A percentile compares a stretch with the other conserved stretches of the same genome.
phyloP scores from a whole-genome alignment of 2,797 vertebrate species.

The Ceyx erithaca region DNA sequence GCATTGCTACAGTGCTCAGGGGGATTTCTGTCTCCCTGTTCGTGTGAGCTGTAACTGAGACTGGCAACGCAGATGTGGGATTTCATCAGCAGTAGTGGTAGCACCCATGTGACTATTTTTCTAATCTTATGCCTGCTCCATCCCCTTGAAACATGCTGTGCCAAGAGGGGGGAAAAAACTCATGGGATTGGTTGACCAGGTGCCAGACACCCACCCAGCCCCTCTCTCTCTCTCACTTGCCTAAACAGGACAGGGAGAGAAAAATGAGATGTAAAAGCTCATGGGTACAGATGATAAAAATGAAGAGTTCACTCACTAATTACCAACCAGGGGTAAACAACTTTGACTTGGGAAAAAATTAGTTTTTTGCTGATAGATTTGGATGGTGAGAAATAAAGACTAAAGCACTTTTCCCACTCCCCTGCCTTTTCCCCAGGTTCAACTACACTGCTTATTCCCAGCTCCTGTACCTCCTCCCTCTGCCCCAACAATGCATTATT shows the following conservation, averaged over 20 bases:
- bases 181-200: neutral
- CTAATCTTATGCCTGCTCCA: neutral
- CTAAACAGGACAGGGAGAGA: neutral
- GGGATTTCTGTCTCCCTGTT: neutral
- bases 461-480: neutral
- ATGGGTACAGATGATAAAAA: neutral
- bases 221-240: fast-evolving
- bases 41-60: fast-evolving
- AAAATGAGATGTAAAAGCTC: neutral
- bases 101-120: neutral
- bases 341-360: neutral
- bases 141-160: neutral
- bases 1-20: neutral
- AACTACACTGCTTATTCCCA: neutral
- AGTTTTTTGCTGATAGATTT: neutral
- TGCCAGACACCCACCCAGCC: neutral
- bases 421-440: neutral
- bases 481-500: neutral
- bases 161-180: neutral
- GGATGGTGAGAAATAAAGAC: neutral
- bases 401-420: neutral
- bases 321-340: neutral
- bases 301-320: neutral
- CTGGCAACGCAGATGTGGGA: neutral
- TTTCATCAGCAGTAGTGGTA: neutral